Evolutionary conservation across 2,888 invertebrate genomes (phyloP), one percentile per base, ranked within the genome.

Genomic region (Pimpla rufipes): DNA sequence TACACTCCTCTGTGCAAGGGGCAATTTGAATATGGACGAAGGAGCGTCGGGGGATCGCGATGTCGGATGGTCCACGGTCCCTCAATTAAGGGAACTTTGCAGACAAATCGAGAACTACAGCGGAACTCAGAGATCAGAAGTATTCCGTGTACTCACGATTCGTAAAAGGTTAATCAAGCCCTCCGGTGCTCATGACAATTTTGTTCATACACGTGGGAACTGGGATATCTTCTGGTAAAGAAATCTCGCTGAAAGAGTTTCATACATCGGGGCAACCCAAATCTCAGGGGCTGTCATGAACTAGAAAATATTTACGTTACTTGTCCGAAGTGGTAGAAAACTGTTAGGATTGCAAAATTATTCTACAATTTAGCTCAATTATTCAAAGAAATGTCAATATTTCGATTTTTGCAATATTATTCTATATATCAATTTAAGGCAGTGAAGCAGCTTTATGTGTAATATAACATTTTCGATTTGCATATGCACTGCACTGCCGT

Each of bases 11-110:
- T 64, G 35, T 55, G 29, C 37, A 76, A 76, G 66, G 66, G 55
- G 66, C 40, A 76, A 52, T 66, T 76, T 64, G 40, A 76, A 76
- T 55, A 55, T 55, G 29, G 42, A 76, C 57, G 66, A 76, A 74
- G 64, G 16, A 74, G 40, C 37, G 64, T 23, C 74, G 18, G n/a
- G 42, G 66, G 55, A 76, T 52, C 42, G 57, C 45, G 18, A 47
- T 50, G 10, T 47, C 35, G 35, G 35, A 52, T 16, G 64, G 29
- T 37, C 18, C 40, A 16, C 23, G 21, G 52, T 13, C 42, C 66
- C 13, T 42, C 76, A 66, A 66, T 76, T 76, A 67, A 55, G 42
- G 16, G 52, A 76, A 76, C 55, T 76, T 76, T 35, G 29, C 55
- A 66, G 66, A 76, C 76, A 40, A 66, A 76, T 55, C 76, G 29